Evolutionary conservation across 2,888 invertebrate species (phyloP).

Genomic region (Trichopria drosophilae): DNA sequence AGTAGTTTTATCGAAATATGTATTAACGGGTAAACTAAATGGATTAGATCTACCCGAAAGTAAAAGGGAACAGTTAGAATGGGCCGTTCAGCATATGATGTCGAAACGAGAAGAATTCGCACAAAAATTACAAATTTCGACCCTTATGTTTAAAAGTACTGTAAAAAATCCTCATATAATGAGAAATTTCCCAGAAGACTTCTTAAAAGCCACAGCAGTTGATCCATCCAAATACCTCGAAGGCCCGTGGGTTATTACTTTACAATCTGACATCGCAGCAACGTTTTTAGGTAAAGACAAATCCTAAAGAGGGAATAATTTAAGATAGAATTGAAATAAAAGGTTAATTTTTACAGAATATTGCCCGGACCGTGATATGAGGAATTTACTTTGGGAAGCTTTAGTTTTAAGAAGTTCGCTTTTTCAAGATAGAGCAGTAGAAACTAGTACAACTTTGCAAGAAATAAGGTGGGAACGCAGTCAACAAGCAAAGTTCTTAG

Average conservation of each 20-base stretch:
- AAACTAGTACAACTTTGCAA: conserved; percentile 76
- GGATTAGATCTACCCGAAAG: conserved; percentile 71
- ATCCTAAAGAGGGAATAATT: neutral
- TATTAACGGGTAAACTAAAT: conserved; percentile 80
- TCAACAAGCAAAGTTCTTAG: conserved; percentile 75
- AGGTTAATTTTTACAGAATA: conserved; percentile 62
- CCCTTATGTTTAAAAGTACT: conserved; percentile 68
- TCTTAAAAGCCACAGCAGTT: conserved; percentile 68
- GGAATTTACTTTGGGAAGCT: conserved; percentile 87
- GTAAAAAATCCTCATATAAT: conserved; percentile 70
- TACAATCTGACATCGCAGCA: conserved; percentile 73
- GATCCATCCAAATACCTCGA: conserved; percentile 64
- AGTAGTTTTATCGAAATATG: conserved; percentile 75
- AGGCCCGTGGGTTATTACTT: conserved; percentile 83
- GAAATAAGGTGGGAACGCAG: conserved; percentile 72
- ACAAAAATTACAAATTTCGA: conserved; percentile 68
- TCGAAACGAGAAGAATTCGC: conserved; percentile 67
- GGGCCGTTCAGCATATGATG: conserved; percentile 46
- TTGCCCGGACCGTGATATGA: conserved; percentile 75
- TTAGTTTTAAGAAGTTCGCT: conserved; percentile 72
- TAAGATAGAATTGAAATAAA: conserved; percentile 1
- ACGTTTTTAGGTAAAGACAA: conserved; percentile 66
- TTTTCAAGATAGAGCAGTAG: conserved; percentile 65
- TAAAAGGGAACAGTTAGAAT: conserved; percentile 48
- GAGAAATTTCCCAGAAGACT: conserved; percentile 73